These are phyloP conservation scores for Uria lomvia DNA, from an alignment of 2,113 vertebrate genomes.

Conservation along the genomic window DNA sequence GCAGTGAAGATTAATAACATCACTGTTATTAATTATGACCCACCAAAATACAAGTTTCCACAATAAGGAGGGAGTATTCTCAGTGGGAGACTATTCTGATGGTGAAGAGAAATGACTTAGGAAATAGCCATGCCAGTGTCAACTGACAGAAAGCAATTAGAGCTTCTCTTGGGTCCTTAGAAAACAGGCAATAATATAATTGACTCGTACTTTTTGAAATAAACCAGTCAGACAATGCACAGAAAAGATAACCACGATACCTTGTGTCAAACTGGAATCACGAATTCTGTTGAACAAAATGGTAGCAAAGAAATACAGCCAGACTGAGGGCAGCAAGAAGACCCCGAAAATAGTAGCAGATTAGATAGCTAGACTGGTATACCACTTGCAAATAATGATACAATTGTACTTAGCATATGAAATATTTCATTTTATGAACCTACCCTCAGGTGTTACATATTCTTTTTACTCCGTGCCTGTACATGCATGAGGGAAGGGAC, in stretches of 20 bases:
- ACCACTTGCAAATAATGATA: neutral
- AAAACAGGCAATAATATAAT: neutral
- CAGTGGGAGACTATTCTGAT: neutral
- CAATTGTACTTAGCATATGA: neutral
- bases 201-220: neutral
- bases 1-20: slow-evolving; percentile 4
- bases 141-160: slow-evolving; percentile 42
- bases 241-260: neutral
- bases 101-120: slow-evolving; percentile 28
- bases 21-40: slow-evolving; percentile 24
- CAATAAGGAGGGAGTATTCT: neutral
- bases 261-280: neutral
- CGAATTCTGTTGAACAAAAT: neutral
- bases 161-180: neutral
- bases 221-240: neutral
- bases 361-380: neutral
- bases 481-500: neutral
- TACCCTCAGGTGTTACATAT: neutral
- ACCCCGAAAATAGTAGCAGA: neutral
- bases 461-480: neutral
- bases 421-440: neutral
- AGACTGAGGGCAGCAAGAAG: neutral
- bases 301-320: neutral
- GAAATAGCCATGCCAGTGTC: slow-evolving; percentile 4
- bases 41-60: neutral